A percentile compares a stretch with the other conserved stretches of the same genome.
phyloP scores from a whole-genome alignment of 2,113 vertebrate species.

The Himantopus leucocephalus region DNA sequence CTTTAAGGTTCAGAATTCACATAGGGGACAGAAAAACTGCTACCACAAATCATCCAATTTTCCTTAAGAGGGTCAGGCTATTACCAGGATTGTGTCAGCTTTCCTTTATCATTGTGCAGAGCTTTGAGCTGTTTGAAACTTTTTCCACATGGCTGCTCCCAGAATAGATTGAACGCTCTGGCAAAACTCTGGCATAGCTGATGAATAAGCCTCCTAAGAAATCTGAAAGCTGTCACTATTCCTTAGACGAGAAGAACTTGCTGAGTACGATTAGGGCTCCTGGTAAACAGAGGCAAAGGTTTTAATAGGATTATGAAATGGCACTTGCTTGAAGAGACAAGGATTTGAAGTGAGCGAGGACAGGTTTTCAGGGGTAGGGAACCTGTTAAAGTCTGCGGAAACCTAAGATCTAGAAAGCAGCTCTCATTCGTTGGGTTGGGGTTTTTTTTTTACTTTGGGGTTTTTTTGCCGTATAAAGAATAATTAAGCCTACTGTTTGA shows the following conservation, averaged over 20 bases:
- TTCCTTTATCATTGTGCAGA: slow-evolving; percentile 59
- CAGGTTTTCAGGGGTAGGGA: background rate
- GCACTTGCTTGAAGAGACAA: background rate
- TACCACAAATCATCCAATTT: slow-evolving; percentile 70
- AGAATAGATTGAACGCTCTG: slow-evolving; percentile 51
- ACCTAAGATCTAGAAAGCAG: background rate
- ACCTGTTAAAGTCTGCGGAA: background rate
- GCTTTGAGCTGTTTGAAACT: slow-evolving; percentile 61
- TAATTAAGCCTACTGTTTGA: background rate
- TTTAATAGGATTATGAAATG: slow-evolving; percentile 61
- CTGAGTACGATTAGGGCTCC: background rate
- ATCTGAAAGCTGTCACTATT: slow-evolving; percentile 56
- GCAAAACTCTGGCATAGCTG: slow-evolving; percentile 16
- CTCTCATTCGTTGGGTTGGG: background rate
- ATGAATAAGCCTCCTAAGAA: slow-evolving; percentile 57
- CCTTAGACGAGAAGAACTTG: background rate
- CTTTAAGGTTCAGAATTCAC: slow-evolving; percentile 46
- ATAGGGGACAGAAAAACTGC: slow-evolving; percentile 30
- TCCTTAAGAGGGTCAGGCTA: slow-evolving; percentile 67
- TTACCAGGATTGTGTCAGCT: slow-evolving; percentile 63
- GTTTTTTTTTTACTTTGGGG: no score
- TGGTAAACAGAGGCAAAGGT: slow-evolving; percentile 47
- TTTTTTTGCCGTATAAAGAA: background rate
- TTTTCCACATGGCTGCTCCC: slow-evolving; percentile 60
- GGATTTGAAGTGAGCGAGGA: background rate